phyloP scores from a whole-genome alignment of 2,888 invertebrate species.

The Apodemia zela region DNA sequence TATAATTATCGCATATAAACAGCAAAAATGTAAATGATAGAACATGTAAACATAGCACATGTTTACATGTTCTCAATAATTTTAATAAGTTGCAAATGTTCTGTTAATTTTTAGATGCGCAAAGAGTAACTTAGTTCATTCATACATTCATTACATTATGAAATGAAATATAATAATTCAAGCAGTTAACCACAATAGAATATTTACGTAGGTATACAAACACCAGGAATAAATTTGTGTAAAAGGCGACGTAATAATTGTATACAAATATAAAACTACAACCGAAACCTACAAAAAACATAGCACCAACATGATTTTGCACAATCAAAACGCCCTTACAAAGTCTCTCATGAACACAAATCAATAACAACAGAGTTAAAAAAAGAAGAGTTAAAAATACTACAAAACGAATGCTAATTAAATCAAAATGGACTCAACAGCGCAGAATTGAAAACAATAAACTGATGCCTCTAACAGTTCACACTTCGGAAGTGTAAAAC shows the following conservation, averaged over 20 bases:
- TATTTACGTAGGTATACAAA: too few relatives aligned
- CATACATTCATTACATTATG: too few relatives aligned
- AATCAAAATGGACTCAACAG: slow-evolving; percentile 51
- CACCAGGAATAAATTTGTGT: too few relatives aligned
- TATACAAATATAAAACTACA: background rate
- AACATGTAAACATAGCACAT: too few relatives aligned
- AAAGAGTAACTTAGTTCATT: too few relatives aligned
- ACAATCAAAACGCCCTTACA: slow-evolving; percentile 22
- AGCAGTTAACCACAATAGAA: too few relatives aligned
- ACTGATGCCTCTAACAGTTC: slow-evolving; percentile 56
- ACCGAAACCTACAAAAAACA: background rate
- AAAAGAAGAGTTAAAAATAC: slow-evolving; percentile 24
- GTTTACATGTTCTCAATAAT: too few relatives aligned
- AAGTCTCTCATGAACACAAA: slow-evolving; percentile 26
- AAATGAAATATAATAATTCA: too few relatives aligned
- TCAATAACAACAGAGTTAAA: slow-evolving; percentile 26
- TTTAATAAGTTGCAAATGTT: too few relatives aligned
- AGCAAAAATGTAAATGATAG: too few relatives aligned
- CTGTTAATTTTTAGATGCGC: too few relatives aligned
- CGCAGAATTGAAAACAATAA: slow-evolving; percentile 45
- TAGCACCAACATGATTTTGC: background rate
- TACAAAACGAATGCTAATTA: slow-evolving; percentile 45
- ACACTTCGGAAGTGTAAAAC: slow-evolving; percentile 75
- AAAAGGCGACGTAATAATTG: background rate
- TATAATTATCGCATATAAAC: too few relatives aligned